These are phyloP conservation scores for Sycophaga agraensis DNA, from an alignment of 1,140 invertebrate genomes.

Conservation along the genomic window DNA sequence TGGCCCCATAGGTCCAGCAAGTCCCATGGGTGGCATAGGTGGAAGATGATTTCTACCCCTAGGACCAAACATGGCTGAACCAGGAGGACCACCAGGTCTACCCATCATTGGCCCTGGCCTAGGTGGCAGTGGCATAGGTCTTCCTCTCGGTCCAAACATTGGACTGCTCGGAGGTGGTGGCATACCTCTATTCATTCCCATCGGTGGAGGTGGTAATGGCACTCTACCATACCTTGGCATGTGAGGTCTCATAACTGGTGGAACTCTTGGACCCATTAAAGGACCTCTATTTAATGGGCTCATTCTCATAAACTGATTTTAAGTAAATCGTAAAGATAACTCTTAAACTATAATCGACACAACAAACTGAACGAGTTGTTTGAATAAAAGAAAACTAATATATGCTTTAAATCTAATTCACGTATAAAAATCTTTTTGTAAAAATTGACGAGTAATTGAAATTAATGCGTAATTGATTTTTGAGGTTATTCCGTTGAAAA, in stretches of 20 bases:
- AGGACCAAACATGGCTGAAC: conserved; percentile 38
- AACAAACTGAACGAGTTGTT: too few relatives aligned
- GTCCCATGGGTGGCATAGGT: conserved; percentile 39
- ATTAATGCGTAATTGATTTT: too few relatives aligned
- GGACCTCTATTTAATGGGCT: conserved; percentile 46
- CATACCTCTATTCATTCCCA: conserved; percentile 37
- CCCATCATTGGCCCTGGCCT: conserved; percentile 26
- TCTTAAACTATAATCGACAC: too few relatives aligned
- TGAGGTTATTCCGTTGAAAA: too few relatives aligned
- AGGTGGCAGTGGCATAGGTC: conserved; percentile 32
- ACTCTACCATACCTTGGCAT: conserved; percentile 42
- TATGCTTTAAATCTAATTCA: too few relatives aligned
- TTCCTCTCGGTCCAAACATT: conserved; percentile 39
- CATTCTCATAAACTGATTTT: conserved; percentile 34
- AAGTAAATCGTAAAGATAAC: too few relatives aligned
- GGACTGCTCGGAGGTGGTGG: conserved; percentile 34
- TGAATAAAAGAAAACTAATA: too few relatives aligned
- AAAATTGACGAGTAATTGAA: too few relatives aligned
- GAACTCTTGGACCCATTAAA: conserved; percentile 36
- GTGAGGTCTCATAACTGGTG: conserved; percentile 39
- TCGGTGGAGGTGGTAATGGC: conserved; percentile 34
- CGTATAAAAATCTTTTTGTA: too few relatives aligned
- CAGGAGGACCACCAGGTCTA: conserved; percentile 32
- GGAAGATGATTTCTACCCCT: conserved; percentile 32
- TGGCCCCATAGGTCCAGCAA: conserved; percentile 35